Conservation (phyloP, 2,888 invertebrate species). For the Acronicta leporina region DNA sequence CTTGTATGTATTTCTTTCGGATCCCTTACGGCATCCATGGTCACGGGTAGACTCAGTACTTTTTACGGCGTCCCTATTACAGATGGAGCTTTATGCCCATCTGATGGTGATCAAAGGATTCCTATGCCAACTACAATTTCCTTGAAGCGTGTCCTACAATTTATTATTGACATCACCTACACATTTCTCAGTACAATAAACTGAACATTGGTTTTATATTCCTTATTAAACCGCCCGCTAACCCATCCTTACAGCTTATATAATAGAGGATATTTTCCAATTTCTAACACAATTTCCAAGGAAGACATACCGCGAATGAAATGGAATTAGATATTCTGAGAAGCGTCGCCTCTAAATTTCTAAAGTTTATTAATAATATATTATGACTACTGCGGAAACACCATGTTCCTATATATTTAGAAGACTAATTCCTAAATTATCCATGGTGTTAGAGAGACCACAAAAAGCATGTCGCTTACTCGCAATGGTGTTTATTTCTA, state of each 20-base stretch:
- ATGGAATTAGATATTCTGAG: slow-evolving; percentile 75
- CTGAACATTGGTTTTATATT: slow-evolving; percentile 54
- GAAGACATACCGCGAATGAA: slow-evolving; percentile 69
- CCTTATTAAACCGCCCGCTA: slow-evolving; percentile 51
- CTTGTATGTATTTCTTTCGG: too few species aligned
- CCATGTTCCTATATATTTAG: slow-evolving; percentile 31
- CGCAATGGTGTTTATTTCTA: background rate
- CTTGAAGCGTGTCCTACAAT: slow-evolving; percentile 60
- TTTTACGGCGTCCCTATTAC: too few species aligned
- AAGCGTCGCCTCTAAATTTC: slow-evolving; percentile 63
- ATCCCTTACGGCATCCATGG: too few species aligned
- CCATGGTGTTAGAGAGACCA: slow-evolving; percentile 7
- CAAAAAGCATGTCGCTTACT: background rate
- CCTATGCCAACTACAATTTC: slow-evolving; percentile 22
- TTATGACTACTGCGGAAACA: slow-evolving; percentile 40
- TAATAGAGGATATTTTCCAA: slow-evolving; percentile 29
- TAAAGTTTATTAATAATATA: slow-evolving; percentile 51
- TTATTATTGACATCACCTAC: slow-evolving; percentile 64
- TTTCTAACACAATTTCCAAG: slow-evolving; percentile 63
- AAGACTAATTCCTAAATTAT: slow-evolving; percentile 25
- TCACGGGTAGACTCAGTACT: too few species aligned
- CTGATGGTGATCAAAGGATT: slow-evolving; percentile 37
- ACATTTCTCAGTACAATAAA: slow-evolving; percentile 65
- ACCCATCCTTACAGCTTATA: slow-evolving; percentile 7
- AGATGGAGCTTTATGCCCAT: too few species aligned